These are phyloP conservation scores for Kuschelorhynchus macadamiae DNA, from an alignment of 2,888 invertebrate genomes.

Conservation along the genomic window DNA sequence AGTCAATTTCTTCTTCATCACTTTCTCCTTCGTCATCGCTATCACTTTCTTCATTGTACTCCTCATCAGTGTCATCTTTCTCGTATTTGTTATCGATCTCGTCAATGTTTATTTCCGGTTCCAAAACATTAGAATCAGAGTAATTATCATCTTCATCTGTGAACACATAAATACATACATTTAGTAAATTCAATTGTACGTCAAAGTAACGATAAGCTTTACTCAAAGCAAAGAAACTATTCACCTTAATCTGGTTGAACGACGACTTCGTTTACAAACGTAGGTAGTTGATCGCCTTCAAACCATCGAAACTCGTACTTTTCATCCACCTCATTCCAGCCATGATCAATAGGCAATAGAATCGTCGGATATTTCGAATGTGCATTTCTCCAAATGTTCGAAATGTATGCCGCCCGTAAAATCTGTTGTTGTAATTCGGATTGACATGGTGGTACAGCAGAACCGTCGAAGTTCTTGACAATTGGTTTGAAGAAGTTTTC, in stretches of 20 bases:
- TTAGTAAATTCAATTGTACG: background rate
- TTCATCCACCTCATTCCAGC: conserved; percentile 10
- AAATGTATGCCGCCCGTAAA: background rate
- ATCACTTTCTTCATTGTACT: conserved; percentile 3
- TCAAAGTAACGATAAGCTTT: background rate
- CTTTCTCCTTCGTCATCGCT: conserved; percentile 3
- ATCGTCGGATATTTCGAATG: conserved; percentile 22
- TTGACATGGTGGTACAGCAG: conserved; percentile 14
- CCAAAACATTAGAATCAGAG: background rate
- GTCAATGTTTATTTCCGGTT: too few relatives aligned
- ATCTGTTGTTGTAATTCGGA: background rate
- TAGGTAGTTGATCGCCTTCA: conserved; percentile 6
- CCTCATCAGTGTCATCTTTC: conserved; percentile 3
- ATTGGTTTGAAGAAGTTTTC: conserved; percentile 1
- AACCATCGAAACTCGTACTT: conserved; percentile 3
- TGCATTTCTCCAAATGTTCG: conserved; percentile 4
- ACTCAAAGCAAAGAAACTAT: conserved; percentile 1
- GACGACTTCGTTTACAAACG: conserved; percentile 3
- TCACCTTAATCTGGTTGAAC: conserved; percentile 5
- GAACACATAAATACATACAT: conserved; percentile 1
- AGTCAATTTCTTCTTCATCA: too few relatives aligned
- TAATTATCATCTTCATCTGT: conserved; percentile 2
- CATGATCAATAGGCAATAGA: conserved; percentile 4
- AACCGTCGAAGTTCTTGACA: conserved; percentile 3
- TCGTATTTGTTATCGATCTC: background rate